Evolutionary conservation across 2,113 vertebrate species (phyloP), one percentile per base, ranked within the genome.

Genomic region (Eidolon helvum): DNA sequence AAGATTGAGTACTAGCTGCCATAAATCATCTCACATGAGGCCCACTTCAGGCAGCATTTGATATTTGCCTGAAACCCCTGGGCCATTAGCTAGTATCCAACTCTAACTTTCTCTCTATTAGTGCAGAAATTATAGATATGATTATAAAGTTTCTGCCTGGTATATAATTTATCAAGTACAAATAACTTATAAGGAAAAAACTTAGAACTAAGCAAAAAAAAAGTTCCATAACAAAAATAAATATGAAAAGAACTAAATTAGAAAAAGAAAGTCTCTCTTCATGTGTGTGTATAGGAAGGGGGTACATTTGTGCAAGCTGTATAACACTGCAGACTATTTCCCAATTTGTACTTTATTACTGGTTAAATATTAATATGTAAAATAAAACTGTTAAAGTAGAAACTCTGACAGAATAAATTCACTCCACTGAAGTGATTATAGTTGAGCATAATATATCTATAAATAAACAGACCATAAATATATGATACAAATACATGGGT

Each of bases 131-230:
- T 89, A 61, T 30, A 88, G 50, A 55, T n/a, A 30, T 35, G 69
- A 77, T 53, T 48, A 85, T 38, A 79, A 90, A 75, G 35, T 35
- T 93, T 74, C 50, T 66, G 19, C 59, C 61, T 48, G 1, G 2
- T 66, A 83, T 16, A 85, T 19, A 90, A 87, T 87, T 86, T 95
- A 35, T 38, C 75, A 85, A 35, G 14, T 71, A 79, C 57, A 80
- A 92, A 87, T 65, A 71, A 85, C 30, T 53, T 35, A 5, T 22
- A 80, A 80, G 55, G 26, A 74, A 95, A 68, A 94, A 95, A 89
- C 55, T 79, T 38, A 96, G 61, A 74, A 45, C 57, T 65, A 86
- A 78, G n/a, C 24, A 26, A 78, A 59, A 91, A 72, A 92, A 85
- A 43, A 15, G 43, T 87, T 69, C 71, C 80, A 4, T 48, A 90